Percentiles rank a stretch among this genome's conserved stretches.
Evolutionary conservation across 2,797 vertebrate genomes (phyloP).

Genomic region (Girardinus metallicus): DNA sequence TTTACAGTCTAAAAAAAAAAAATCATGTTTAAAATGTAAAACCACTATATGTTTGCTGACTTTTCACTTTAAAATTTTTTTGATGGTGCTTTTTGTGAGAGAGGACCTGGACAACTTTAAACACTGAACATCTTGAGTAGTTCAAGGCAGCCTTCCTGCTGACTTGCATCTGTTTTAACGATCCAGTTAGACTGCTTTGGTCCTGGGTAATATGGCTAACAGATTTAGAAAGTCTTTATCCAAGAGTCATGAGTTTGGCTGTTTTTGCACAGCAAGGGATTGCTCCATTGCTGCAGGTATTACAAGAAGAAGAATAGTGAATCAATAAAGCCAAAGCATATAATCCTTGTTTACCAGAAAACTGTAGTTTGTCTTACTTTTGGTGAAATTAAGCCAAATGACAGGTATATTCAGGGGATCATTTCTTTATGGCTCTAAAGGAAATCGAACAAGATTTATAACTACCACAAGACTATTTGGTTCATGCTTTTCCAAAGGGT

Average conservation of each 20-base stretch:
- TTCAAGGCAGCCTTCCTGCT: conserved; percentile 28
- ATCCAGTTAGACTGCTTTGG: conserved; percentile 9
- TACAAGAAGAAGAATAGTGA: conserved; percentile 2
- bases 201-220: conserved; percentile 6
- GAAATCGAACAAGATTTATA: not conserved
- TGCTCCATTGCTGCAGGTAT: not conserved
- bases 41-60: not conserved
- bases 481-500: conserved; percentile 23
- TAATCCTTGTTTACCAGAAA: not conserved
- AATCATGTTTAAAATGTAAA: not conserved
- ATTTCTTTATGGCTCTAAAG: not conserved
- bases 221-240: conserved; percentile 13
- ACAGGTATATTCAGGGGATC: not conserved
- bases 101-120: not conserved
- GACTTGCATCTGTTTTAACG: conserved; percentile 22
- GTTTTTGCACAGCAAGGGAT: conserved; percentile 5
- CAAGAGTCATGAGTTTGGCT: not conserved
- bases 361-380: not conserved
- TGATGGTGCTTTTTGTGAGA: not conserved
- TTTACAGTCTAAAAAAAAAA: not conserved
- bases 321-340: not conserved
- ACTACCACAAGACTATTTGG: not conserved
- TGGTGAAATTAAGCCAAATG: not conserved
- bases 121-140: not conserved
- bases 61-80: not conserved